phyloP scores from a whole-genome alignment of 2,113 vertebrate genomes.

The Odobenus rosmarus region DNA sequence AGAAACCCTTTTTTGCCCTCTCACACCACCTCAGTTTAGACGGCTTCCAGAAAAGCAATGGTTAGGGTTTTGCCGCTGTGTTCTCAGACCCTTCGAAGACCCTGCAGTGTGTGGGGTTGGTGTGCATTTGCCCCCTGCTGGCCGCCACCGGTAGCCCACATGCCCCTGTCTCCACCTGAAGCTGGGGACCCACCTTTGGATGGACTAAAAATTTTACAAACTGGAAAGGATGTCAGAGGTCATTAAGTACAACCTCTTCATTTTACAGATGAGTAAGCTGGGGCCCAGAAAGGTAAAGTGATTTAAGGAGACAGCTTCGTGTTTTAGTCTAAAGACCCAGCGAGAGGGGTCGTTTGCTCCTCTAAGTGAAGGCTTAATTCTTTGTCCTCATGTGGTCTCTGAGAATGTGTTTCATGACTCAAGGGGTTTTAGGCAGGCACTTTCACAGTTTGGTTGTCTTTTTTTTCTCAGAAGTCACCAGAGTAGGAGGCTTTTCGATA shows the following conservation, averaged over 20 bases:
- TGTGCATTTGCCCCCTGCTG: conserved; percentile 67
- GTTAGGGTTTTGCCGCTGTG: conserved; percentile 56
- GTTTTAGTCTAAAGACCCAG: background rate
- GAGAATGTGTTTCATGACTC: background rate
- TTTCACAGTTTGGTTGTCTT: background rate
- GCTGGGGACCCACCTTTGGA: too few species aligned
- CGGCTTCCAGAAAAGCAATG: conserved; percentile 25
- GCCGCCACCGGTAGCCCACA: background rate
- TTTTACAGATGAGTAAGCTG: background rate
- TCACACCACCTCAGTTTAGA: background rate
- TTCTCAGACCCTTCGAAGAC: background rate
- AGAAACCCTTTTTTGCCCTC: background rate
- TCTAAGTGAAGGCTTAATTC: background rate
- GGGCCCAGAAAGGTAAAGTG: background rate
- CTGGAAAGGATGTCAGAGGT: background rate
- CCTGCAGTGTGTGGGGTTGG: accelerated
- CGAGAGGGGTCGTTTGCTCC: background rate
- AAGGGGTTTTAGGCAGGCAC: background rate
- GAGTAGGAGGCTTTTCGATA: background rate
- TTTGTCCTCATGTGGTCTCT: background rate
- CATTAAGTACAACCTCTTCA: background rate
- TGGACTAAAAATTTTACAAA: background rate
- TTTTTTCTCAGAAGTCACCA: background rate
- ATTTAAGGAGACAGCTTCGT: background rate
- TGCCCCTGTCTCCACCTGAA: background rate